phyloP scores from a whole-genome alignment of 1,140 invertebrate species.

The Drosophila lacteicornis region DNA sequence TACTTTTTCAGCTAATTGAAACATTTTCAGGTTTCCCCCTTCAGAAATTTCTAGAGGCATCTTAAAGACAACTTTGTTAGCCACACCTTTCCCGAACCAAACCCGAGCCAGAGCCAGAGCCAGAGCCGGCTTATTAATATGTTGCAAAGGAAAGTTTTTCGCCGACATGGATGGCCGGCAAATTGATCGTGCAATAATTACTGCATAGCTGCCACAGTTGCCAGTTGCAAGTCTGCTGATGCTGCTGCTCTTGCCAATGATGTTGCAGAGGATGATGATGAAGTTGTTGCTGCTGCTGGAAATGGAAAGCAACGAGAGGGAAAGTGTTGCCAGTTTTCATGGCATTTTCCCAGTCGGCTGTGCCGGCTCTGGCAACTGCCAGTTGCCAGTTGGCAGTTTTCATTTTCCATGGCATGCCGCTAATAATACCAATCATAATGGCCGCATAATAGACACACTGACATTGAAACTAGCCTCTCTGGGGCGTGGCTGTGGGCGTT shows the following conservation, averaged over 20 bases:
- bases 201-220: constrained; percentile 70
- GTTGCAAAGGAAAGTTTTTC: constrained; percentile 74
- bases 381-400: constrained; percentile 77
- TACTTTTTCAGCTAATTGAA: constrained; percentile 18
- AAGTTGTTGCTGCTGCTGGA: constrained; percentile 23
- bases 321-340: constrained; percentile 46
- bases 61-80: constrained; percentile 17
- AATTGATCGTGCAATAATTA: constrained; percentile 84
- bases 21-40: constrained; percentile 1
- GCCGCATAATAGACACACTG: constrained; percentile 75
- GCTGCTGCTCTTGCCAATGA: constrained; percentile 22
- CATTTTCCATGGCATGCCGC: constrained; percentile 81
- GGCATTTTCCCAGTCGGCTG: constrained; percentile 23
- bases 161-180: constrained; percentile 77
- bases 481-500: constrained; percentile 24
- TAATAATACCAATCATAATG: constrained; percentile 81
- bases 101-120: not conserved
- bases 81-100: constrained; percentile 26
- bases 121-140: constrained; percentile 49
- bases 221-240: constrained; percentile 22
- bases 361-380: constrained; percentile 12
- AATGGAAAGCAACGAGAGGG: constrained; percentile 44
- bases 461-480: constrained; percentile 75
- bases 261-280: constrained; percentile 12
- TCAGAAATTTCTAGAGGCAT: constrained; percentile 26